Evolutionary conservation across 2,113 vertebrate species (phyloP).

Genomic region (Pteronura brasiliensis): DNA sequence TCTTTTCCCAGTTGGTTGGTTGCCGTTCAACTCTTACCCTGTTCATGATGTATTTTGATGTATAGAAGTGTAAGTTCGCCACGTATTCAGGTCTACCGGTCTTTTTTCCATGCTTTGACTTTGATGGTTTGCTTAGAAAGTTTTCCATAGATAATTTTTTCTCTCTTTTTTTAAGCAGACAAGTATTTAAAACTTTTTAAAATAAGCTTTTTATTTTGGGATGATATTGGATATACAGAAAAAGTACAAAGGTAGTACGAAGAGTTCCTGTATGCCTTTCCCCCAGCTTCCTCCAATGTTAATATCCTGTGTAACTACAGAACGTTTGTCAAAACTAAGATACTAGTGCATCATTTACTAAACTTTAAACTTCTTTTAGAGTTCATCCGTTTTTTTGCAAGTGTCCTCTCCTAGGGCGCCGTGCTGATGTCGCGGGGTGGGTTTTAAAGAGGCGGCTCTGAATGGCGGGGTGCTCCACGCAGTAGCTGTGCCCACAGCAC

Average conservation of each 20-base stretch:
- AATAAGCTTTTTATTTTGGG: background rate
- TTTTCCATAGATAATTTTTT: background rate
- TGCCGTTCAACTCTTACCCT: slow-evolving; percentile 5
- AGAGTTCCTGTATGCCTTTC: background rate
- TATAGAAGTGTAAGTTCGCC: background rate
- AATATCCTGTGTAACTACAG: background rate
- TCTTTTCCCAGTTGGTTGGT: background rate
- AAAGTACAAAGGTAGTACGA: background rate
- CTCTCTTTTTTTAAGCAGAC: background rate
- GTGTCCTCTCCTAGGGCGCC: background rate
- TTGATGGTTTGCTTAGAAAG: slow-evolving; percentile 14
- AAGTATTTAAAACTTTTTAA: background rate
- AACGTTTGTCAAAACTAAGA: background rate
- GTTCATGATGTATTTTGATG: background rate
- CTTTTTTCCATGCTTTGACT: background rate
- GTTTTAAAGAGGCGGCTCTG: background rate
- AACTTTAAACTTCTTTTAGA: background rate
- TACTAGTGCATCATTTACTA: background rate
- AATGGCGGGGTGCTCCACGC: background rate
- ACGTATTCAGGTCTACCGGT: background rate
- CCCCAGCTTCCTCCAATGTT: background rate
- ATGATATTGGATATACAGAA: background rate
- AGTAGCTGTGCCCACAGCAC: background rate
- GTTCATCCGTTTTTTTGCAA: background rate
- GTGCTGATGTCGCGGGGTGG: background rate